Evolutionary conservation across 2,113 vertebrate genomes (phyloP).

Genomic region (Pongo pygmaeus): DNA sequence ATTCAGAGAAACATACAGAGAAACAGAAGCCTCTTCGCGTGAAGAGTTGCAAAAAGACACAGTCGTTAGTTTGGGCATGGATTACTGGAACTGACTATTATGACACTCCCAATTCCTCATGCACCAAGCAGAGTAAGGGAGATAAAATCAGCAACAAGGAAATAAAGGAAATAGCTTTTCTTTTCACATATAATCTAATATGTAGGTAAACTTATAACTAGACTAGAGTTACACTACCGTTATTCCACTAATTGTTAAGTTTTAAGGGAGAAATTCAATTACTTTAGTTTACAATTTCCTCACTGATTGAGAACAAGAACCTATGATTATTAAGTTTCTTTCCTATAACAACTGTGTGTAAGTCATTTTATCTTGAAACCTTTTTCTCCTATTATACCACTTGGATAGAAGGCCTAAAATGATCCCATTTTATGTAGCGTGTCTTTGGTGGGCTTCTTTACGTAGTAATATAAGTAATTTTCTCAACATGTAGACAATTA

Average conservation of each 20-base stretch:
- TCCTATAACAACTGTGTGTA: background rate
- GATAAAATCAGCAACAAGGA: background rate
- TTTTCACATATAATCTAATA: background rate
- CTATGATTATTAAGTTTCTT: background rate
- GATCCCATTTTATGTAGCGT: background rate
- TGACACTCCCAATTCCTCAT: accelerated
- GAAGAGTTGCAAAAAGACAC: background rate
- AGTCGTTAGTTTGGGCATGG: background rate
- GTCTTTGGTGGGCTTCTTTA: background rate
- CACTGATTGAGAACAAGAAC: background rate
- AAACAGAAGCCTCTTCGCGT: background rate
- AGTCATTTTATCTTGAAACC: background rate
- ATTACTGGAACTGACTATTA: background rate
- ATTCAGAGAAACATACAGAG: background rate
- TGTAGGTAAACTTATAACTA: background rate
- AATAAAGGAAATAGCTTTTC: background rate
- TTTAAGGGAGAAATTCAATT: background rate
- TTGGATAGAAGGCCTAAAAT: background rate
- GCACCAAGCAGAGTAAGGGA: background rate
- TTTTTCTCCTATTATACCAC: background rate
- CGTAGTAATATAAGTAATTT: background rate
- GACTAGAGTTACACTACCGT: background rate
- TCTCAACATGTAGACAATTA: conserved; percentile 57
- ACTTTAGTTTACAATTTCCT: background rate
- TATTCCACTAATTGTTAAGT: background rate